Evolutionary conservation across 2,113 vertebrate species (phyloP), one percentile per base, ranked within the genome.

Genomic region (Alexandromys fortis): DNA sequence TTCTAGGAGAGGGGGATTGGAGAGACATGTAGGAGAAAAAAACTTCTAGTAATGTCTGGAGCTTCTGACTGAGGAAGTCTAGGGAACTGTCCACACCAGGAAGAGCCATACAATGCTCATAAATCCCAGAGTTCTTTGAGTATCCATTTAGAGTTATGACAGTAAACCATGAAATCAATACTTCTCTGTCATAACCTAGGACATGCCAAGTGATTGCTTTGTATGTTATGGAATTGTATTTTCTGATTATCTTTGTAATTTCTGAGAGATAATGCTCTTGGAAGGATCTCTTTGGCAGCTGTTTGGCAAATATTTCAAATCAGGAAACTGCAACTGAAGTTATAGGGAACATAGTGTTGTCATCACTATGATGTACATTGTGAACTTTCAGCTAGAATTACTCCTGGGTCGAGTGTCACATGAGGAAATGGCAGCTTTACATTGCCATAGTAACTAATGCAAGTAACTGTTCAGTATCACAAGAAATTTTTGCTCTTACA

Each of bases 111-210:
- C 21, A 83, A 28, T 55, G 52, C 61, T 14, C 28, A 47, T 8
- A 42, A 77, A 49, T 94, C 7, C 45, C 33, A 49, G 65, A 33
- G 26, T 89, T 22, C 65, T 92, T 70, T 86, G 49, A 30, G 7
- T 55, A 33, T 90, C 14, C 42, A 55, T 47, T 22, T 55, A 45
- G 35, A 91, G 94, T 70, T 70, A 19, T 86, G 33, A 42, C 70
- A 93, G 45, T 58, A 94, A 88, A 92, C 24, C 26, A 2, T 91
- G 70, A 96, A 45, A 45, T 96, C 47, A 85, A 19, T 63, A n/a
- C 12, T 75, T 42, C 83, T 68, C 22, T 70, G 8, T 68, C 42
- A 42, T 92, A 70, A 22, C 33, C 30, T 79, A 38, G 49, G 61
- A 65, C 2, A 35, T 2, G 52, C 33, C 28, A 45, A 86, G 47